A percentile compares a stretch with the other conserved stretches of the same genome.
These are phyloP conservation scores for Limnodromus scolopaceus DNA, from an alignment of 2,797 vertebrate species.

Conservation along the genomic window DNA sequence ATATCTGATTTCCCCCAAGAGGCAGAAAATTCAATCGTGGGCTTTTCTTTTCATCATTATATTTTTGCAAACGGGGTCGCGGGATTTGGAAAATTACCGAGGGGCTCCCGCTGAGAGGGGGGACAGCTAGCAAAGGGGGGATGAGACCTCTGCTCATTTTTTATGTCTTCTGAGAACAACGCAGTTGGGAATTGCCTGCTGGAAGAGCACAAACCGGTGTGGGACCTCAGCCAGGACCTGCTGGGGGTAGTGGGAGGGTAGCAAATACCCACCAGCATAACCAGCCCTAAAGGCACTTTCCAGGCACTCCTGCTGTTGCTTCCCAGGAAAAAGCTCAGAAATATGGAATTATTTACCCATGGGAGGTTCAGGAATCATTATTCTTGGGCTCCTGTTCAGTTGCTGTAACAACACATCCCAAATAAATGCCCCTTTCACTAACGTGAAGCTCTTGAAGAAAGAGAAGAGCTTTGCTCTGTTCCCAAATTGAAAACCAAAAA, in stretches of 20 bases:
- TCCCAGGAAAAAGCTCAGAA: not conserved
- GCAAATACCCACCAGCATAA: not conserved
- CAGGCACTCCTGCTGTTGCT: not conserved
- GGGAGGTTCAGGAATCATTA: not conserved
- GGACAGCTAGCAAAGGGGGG: not conserved
- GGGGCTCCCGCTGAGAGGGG: not conserved
- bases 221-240: not conserved
- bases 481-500: accelerated
- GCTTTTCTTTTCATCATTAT: not conserved
- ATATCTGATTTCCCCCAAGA: conserved; percentile 50
- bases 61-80: not conserved
- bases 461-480: not conserved
- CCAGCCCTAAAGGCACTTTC: not conserved
- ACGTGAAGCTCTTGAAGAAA: not conserved
- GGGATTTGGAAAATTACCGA: conserved; percentile 4
- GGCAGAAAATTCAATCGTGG: not conserved
- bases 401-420: not conserved
- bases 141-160: not conserved
- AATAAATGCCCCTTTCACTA: not conserved
- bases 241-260: not conserved
- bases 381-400: not conserved
- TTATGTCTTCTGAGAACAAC: not conserved
- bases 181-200: not conserved
- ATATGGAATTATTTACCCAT: not conserved
- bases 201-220: accelerated